phyloP scores from a whole-genome alignment of 2,797 vertebrate species.

The Gymnothorax javanicus region DNA sequence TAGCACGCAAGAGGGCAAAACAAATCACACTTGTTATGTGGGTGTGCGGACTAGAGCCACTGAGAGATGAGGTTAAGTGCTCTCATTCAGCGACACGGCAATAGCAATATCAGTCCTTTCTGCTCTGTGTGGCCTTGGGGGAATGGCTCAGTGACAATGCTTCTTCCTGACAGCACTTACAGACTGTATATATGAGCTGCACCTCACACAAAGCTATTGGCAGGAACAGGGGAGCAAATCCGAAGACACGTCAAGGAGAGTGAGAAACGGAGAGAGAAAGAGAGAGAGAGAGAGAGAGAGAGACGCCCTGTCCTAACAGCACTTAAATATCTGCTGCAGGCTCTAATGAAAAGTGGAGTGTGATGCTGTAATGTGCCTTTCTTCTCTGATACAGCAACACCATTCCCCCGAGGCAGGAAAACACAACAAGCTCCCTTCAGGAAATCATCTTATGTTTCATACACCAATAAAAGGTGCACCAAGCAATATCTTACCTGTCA shows the following conservation, averaged over 20 bases:
- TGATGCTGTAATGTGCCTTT: constrained; percentile 19
- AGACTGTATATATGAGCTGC: constrained; percentile 49
- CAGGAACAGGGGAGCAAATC: constrained; percentile 39
- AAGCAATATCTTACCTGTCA: not conserved
- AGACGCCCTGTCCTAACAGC: constrained; percentile 7
- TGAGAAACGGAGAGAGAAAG: no score
- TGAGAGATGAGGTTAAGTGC: constrained; percentile 29
- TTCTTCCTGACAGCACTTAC: constrained; percentile 48
- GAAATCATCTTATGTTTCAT: not conserved
- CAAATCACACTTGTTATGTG: not conserved
- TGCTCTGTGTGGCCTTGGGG: constrained; percentile 38
- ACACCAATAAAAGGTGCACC: not conserved
- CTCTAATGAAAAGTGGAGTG: constrained; percentile 44
- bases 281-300: constrained; percentile 37
- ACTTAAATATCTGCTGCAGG: constrained; percentile 39
- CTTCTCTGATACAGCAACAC: not conserved
- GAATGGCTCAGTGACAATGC: constrained; percentile 42
- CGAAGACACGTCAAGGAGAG: constrained; percentile 46
- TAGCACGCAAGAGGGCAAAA: not conserved
- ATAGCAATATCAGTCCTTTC: constrained; percentile 7
- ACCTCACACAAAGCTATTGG: constrained; percentile 31
- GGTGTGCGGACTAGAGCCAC: not conserved
- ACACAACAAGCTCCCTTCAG: not conserved
- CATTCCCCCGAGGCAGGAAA: not conserved
- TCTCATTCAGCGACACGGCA: not conserved